These are phyloP conservation scores for Girardia tigrina DNA, from an alignment of 2,888 invertebrate genomes.

Conservation along the genomic window DNA sequence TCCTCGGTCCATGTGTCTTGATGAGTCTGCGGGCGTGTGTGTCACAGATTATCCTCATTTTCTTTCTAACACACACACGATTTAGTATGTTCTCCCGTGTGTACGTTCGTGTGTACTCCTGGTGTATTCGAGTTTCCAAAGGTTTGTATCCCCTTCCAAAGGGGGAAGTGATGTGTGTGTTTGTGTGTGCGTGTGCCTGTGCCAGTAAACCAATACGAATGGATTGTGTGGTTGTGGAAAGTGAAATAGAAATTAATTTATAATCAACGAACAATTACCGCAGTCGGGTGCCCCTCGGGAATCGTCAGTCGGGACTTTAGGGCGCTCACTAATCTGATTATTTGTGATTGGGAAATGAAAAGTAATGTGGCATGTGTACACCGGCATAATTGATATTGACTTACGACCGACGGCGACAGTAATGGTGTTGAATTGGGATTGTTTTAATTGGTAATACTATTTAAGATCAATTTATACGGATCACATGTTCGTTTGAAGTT, in stretches of 20 bases:
- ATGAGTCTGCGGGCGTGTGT: not conserved
- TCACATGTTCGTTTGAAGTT: not conserved
- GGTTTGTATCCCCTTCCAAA: too few relatives aligned
- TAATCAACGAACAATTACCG: slow-evolving; percentile 23
- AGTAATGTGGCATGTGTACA: slow-evolving; percentile 23
- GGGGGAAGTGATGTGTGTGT: too few relatives aligned
- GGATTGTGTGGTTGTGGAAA: not conserved
- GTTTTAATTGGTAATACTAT: slow-evolving; percentile 13
- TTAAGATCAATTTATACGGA: slow-evolving; percentile 11
- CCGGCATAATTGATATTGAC: slow-evolving; percentile 21
- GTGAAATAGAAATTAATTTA: slow-evolving; percentile 20
- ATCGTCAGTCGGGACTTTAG: slow-evolving; percentile 21
- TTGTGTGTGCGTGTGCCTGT: too few relatives aligned
- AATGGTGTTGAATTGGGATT: slow-evolving; percentile 14
- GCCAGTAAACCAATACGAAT: too few relatives aligned
- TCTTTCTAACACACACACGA: too few relatives aligned
- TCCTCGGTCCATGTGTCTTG: too few relatives aligned
- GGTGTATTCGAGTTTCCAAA: too few relatives aligned
- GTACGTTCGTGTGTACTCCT: too few relatives aligned
- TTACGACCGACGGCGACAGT: slow-evolving; percentile 20
- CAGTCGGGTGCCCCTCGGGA: not conserved
- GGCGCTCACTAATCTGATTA: slow-evolving; percentile 20
- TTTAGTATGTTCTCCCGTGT: too few relatives aligned
- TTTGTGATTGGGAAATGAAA: slow-evolving; percentile 10
- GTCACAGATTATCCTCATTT: too few relatives aligned